A percentile compares a stretch with the other conserved stretches of the same genome.
phyloP scores from a whole-genome alignment of 2,797 vertebrate genomes.

The Hydrocynus forskahlii region DNA sequence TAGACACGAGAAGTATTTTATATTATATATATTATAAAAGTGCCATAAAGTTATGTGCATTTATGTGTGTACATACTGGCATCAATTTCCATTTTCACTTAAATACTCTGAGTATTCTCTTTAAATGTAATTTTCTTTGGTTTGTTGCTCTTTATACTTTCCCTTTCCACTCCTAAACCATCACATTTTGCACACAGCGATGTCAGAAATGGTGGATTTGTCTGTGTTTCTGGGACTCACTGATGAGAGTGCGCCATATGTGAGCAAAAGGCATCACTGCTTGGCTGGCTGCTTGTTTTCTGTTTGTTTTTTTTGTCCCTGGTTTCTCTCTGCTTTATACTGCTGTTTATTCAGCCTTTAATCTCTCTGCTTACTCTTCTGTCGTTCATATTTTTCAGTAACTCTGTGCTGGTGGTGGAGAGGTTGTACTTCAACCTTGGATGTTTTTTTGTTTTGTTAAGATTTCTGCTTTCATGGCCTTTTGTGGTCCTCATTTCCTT shows the following conservation, averaged over 20 bases:
- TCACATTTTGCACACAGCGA: neutral
- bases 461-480: neutral
- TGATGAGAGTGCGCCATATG: slow-evolving; percentile 42
- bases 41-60: too few species aligned
- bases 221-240: slow-evolving; percentile 13
- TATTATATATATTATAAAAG: too few species aligned
- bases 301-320: slow-evolving; percentile 25
- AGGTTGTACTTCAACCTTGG: neutral
- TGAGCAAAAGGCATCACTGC: slow-evolving; percentile 35
- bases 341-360: slow-evolving; percentile 5
- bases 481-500: slow-evolving; percentile 14
- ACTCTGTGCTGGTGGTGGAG: slow-evolving; percentile 1
- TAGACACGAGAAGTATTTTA: too few species aligned
- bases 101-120: neutral
- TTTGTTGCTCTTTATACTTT: neutral
- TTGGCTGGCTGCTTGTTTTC: slow-evolving; percentile 31
- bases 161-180: neutral
- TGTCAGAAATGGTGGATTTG: slow-evolving; percentile 6
- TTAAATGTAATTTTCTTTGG: neutral
- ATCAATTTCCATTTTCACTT: too few species aligned
- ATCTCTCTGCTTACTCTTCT: neutral
- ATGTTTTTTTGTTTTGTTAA: neutral
- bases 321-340: slow-evolving; percentile 17
- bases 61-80: too few species aligned
- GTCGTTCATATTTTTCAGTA: slow-evolving; percentile 23